Conservation (phyloP, 2,797 vertebrate species). For the Falco naumanni region DNA sequence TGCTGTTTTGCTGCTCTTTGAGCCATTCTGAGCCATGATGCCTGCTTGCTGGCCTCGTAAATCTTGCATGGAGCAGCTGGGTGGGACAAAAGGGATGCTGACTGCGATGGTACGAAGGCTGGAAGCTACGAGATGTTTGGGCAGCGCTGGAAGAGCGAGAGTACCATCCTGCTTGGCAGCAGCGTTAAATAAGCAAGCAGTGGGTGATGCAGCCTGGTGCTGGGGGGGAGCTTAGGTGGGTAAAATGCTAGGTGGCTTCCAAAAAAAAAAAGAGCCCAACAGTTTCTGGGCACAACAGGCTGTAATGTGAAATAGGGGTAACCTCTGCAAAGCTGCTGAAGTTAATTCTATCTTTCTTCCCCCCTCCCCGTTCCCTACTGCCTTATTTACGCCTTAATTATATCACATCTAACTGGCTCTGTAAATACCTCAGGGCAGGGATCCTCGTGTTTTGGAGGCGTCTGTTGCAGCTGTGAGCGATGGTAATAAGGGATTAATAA, state of each 20-base stretch:
- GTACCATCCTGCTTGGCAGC: not conserved
- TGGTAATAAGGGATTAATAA: not conserved
- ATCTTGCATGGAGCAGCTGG: accelerated
- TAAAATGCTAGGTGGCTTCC: not conserved
- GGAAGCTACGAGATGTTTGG: not conserved
- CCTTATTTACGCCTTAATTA: not conserved
- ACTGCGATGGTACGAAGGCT: not conserved
- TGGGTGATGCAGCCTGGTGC: not conserved
- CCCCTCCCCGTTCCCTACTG: not conserved
- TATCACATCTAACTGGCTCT: not conserved
- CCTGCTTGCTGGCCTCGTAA: not conserved
- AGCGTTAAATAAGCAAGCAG: too few species aligned
- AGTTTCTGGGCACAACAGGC: not conserved
- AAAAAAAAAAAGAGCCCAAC: not conserved
- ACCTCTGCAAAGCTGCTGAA: not conserved
- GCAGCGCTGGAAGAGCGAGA: not conserved
- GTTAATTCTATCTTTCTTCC: not conserved
- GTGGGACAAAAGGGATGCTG: not conserved
- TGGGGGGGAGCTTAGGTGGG: not conserved
- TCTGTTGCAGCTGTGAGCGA: not conserved
- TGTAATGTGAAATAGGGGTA: not conserved
- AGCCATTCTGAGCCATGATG: not conserved
- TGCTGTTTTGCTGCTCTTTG: not conserved
- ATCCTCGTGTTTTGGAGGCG: not conserved
- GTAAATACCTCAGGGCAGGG: not conserved